Evolutionary conservation across 2,113 vertebrate species (phyloP).

Genomic region (Gobiocypris rarus): DNA sequence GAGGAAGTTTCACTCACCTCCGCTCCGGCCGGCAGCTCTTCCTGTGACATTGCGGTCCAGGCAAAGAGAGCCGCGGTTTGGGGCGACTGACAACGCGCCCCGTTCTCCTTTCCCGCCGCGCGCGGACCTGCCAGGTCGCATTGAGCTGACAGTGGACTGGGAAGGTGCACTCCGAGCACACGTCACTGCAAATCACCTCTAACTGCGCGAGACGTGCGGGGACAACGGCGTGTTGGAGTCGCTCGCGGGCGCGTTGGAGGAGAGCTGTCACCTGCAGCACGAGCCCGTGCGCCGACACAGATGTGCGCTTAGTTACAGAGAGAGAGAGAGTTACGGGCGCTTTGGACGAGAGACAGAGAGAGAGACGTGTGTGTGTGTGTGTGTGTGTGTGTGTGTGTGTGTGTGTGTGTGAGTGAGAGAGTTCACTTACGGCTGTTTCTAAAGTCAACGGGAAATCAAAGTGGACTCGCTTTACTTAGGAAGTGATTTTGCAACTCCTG

Average conservation of each 20-base stretch:
- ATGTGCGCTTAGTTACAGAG: conserved; percentile 12
- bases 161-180: conserved; percentile 83
- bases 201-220: conserved; percentile 30
- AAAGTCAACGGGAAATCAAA: conserved; percentile 17
- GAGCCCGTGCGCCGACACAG: conserved; percentile 47
- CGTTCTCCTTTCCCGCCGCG: conserved; percentile 62
- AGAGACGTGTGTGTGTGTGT: neutral
- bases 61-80: conserved; percentile 49
- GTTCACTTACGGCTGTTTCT: conserved; percentile 13
- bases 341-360: conserved; percentile 20
- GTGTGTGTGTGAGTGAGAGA: neutral
- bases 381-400: too few species aligned
- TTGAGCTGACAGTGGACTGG: conserved; percentile 78
- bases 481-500: neutral
- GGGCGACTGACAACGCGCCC: conserved; percentile 50
- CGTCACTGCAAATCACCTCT: conserved; percentile 78
- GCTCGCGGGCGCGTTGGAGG: conserved; percentile 72
- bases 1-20: conserved; percentile 43
- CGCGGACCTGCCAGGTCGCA: conserved; percentile 80
- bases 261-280: conserved; percentile 55
- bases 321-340: conserved; percentile 3
- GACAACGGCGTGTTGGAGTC: neutral
- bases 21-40: conserved; percentile 41
- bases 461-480: neutral
- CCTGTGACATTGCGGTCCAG: conserved; percentile 58